Evolutionary conservation across 2,113 vertebrate species (phyloP), one percentile per base, ranked within the genome.

Genomic region (Stegastes partitus): DNA sequence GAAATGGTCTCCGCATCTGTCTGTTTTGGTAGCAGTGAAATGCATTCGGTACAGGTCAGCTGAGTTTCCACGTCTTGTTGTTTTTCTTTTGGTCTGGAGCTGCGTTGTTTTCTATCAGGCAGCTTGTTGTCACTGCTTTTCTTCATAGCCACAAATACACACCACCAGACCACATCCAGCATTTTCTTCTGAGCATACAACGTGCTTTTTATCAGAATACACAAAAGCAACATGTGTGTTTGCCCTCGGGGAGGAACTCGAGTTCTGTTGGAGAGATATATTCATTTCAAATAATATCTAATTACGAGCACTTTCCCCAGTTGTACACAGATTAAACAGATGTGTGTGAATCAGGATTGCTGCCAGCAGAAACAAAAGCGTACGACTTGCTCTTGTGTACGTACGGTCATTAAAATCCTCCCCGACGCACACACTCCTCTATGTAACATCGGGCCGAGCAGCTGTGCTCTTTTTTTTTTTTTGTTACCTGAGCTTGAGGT

Each of bases 401-500:
- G 5, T 22, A n/a, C 23, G 10, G 12, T 56, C 2, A 22, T 37
- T 39, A 19, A 23, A 22, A 47, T 18, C 0, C 18, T n/a, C 8
- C 19, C 8, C 16, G 7, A 44, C 19, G 22, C 39, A 18, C 22
- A 47, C 28, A 15, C 26, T 42, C 19, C 2, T 74, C 39, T 47
- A 10, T 34, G 37, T 44, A 31, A 26, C 25, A 55, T 50, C 67
- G 55, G 25, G 45, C 11, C 26, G 53, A 75, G 47, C 66, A 54
- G 28, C 34, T 73, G 37, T 73, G 53, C 49, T 64, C 1, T 45
- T 73, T 77, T 78, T 39, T n/a, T n/a, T n/a, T n/a, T n/a, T n/a
- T n/a, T n/a, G n/a, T n/a, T 22, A 37, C 15, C 21, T 21, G 51
- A 45, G 25, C 34, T 21, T n/a, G 49, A 65, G 21, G 18, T 61